phyloP scores from a whole-genome alignment of 2,113 vertebrate species.

The Prinia subflava region DNA sequence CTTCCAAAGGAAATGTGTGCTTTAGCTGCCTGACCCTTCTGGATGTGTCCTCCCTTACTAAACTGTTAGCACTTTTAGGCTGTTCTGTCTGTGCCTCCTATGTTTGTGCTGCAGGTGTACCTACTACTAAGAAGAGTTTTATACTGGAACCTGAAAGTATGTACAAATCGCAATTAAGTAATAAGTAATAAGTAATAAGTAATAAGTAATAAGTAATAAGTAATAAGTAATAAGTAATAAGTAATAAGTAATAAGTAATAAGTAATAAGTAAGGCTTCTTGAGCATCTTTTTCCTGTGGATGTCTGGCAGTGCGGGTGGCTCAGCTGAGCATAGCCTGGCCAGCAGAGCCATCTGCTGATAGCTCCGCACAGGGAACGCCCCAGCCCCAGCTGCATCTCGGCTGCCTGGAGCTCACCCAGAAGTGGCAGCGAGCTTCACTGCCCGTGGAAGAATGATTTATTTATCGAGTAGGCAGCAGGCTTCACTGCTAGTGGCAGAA shows the following conservation, averaged over 20 bases:
- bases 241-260: too few species aligned
- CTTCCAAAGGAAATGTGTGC: neutral
- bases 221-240: neutral
- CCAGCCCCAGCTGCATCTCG: neutral
- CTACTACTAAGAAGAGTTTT: neutral
- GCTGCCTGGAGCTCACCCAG: neutral
- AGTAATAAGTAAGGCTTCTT: neutral
- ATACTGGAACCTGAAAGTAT: neutral
- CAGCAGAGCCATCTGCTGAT: slow-evolving; percentile 46
- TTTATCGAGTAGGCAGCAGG: neutral
- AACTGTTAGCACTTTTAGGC: neutral
- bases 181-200: neutral
- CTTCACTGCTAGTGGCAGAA: neutral
- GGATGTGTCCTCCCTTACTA: neutral
- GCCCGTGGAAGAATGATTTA: neutral
- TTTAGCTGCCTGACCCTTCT: neutral
- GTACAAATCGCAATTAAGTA: neutral
- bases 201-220: too few species aligned
- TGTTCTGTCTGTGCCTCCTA: neutral
- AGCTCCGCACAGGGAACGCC: neutral
- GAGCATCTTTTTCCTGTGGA: neutral
- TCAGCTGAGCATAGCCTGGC: neutral
- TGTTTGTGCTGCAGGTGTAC: neutral
- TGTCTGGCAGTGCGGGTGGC: neutral
- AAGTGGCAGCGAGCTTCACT: neutral